Base-by-base conservation (phyloP, 2,797 vertebrate species). In the Novumbra hubbsi region DNA sequence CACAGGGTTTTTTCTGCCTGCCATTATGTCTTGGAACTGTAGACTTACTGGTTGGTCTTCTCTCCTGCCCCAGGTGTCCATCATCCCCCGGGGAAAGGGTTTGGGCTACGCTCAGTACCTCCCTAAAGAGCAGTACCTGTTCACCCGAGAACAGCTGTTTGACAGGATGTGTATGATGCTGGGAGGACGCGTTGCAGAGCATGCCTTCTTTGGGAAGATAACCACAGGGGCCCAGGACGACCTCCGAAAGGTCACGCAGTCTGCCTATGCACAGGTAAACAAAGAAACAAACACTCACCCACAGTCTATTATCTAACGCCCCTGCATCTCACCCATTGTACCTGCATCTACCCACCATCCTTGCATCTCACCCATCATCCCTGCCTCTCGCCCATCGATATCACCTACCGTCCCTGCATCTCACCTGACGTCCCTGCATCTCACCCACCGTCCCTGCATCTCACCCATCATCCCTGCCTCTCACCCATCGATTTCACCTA, bases 111-210 rank as follows among this genome's bases (percentile, higher is more conserved):
- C 87, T 0, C 90, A 88, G 82, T 89, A 91, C 76, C 85, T 92
- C 52, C 90, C 91, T 0, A 80, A 75, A 9, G 91, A 93, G 73
- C 91, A 90, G 74, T 86, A 80, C 79, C 81, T 92, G 6, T 88
- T 88, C 73, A 89, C 87, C 0, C 74, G 45, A 16, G 89, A 92
- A 75, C 92, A 92, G 80, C 88, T 93, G 15, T 91, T 88, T 0
- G 88, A 91, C 77, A 72, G 77, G 57, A 85, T 90, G 92, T 92
- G 92, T 24, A 80, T 90, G 87, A 86, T 90, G 91, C 86, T 93
- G 7, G 90, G 90, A 0, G 92, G 89, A 0, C 83, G 91, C 0
- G 92, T 90, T 11, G 89, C 92, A 0, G 90, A 93, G 84, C 90
- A 91, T 85, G 83, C 92, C 2, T 92, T 91, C 80, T 93, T 92